Evolutionary conservation across 2,888 invertebrate genomes (phyloP), one percentile per base, ranked within the genome.

Genomic region (Eupithecia dodoneata): DNA sequence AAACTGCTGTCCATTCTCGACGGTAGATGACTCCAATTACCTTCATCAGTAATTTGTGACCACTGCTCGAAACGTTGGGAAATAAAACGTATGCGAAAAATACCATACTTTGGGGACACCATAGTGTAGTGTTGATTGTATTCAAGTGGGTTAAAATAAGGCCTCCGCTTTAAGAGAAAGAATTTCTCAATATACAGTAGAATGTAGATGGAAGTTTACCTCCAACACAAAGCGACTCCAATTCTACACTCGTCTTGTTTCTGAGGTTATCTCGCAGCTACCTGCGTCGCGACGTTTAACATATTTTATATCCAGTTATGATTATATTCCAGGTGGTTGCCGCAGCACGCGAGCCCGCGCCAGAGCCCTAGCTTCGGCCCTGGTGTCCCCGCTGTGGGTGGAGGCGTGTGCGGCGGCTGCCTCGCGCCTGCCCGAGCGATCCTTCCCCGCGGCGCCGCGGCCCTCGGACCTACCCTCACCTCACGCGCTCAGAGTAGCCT

Each of bases 381-480:
- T 94, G 63, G 93, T 94, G 79, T 94, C 94, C 0, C 94, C 94
- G 63, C 86, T 93, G 70, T 95, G 94, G 94, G 94, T 94, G 85
- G 93, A 93, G 77, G 93, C 92, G 0, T 94, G 94, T 70, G 94
- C 94, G 0, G 87, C 91, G 0, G 79, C 90, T 30, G 82, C 82
- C 0, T 73, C 80, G 0, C 83, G 88, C 2, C 86, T 92, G 18
- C 88, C 90, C 3, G 93, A 92, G 84, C 81, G 83, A 2, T 84
- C 89, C 76, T 94, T 93, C 88, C 93, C 92, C 0, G 91, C 93
- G 0, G 89, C 91, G 9, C 81, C 90, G 0, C 77, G 94, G 0
- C 86, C 90, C 2, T 93, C 93, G 0, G 94, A 94, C 81, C 85
- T 93, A 47, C 94, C 94, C 2, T 94, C 94, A 5, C 94, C 94